Evolutionary conservation across 2,113 vertebrate species (phyloP), one percentile per base, ranked within the genome.

Genomic region (Quiscalus mexicanus): DNA sequence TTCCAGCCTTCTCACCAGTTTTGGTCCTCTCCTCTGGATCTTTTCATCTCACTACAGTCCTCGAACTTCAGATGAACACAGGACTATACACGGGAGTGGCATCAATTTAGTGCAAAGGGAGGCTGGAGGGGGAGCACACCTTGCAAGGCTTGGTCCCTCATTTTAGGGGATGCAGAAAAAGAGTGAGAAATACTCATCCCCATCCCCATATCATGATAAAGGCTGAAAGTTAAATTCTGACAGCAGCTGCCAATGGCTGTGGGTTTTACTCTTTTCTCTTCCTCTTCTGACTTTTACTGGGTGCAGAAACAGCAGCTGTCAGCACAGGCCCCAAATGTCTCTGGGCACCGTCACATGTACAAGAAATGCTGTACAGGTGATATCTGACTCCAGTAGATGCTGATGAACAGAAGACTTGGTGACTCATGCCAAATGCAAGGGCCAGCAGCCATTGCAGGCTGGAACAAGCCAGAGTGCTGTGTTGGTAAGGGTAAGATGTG

Each of bases 61-160:
- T 42, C 59, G 21, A 79, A 19, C 35, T 76, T 33, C n/a, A 35
- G 13, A 7, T 35, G 33, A 75, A 52, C 0, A 0, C 24, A 37
- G 31, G 6, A 21, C 13, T 71, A 1, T 21, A 31, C 33, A 15
- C 7, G 17, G 20, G 7, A 68, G 13, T 17, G 44, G 3, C 22
- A 44, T 22, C 28, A 49, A 7, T 78, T 41, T 42, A 53, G 15
- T 1, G 2, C 31, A 64, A 68, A 87, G 47, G 19, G 39, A 68
- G 11, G 45, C 21, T 12, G 10, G 17, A 83, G 24, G 15, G 18
- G 28, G 10, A n/a, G 50, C 2, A 3, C 0, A 1, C 8, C 12
- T 90, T 76, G 35, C 16, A 17, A 44, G 31, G 25, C 7, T 69
- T 44, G 49, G 25, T 55, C 25, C 8, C 20, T 77, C 4, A 1